phyloP scores from a whole-genome alignment of 2,888 invertebrate genomes.

The Luperina nickerlii region DNA sequence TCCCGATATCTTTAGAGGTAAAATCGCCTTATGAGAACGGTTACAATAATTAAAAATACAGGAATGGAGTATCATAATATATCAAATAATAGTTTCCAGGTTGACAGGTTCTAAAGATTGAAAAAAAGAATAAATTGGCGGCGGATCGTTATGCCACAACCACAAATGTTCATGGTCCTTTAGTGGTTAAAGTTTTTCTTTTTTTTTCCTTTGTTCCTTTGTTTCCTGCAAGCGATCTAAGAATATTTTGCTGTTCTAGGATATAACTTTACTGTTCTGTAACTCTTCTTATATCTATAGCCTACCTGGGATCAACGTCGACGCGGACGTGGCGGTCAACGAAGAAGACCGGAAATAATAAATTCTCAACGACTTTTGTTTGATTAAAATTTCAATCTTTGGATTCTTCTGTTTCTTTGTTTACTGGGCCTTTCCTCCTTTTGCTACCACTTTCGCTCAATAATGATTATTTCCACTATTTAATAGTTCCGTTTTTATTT shows the following conservation, averaged over 20 bases:
- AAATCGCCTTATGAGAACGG: too few species aligned
- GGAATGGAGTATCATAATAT: too few species aligned
- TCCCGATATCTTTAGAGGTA: too few species aligned
- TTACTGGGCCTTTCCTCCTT: background rate
- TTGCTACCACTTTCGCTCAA: background rate
- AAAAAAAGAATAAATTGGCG: too few species aligned
- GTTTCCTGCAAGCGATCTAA: background rate
- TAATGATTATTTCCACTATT: background rate
- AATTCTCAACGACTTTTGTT: background rate
- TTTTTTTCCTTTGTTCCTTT: too few species aligned
- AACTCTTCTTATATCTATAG: slow-evolving; percentile 36
- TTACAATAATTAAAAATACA: too few species aligned
- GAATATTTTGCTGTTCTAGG: background rate
- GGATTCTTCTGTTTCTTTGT: slow-evolving; percentile 12
- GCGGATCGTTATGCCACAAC: too few species aligned
- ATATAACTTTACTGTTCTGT: slow-evolving; percentile 12
- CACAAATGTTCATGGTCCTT: too few species aligned
- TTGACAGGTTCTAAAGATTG: too few species aligned
- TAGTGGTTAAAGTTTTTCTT: too few species aligned
- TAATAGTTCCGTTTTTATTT: background rate
- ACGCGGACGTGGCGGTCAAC: background rate
- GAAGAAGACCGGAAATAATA: slow-evolving; percentile 2
- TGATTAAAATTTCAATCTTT: slow-evolving; percentile 34
- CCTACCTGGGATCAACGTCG: slow-evolving; percentile 2
- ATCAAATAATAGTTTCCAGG: too few species aligned